A percentile compares a stretch with the other conserved stretches of the same genome.
Conservation (phyloP, 2,888 invertebrate genomes). For the Polyommatus icarus region DNA sequence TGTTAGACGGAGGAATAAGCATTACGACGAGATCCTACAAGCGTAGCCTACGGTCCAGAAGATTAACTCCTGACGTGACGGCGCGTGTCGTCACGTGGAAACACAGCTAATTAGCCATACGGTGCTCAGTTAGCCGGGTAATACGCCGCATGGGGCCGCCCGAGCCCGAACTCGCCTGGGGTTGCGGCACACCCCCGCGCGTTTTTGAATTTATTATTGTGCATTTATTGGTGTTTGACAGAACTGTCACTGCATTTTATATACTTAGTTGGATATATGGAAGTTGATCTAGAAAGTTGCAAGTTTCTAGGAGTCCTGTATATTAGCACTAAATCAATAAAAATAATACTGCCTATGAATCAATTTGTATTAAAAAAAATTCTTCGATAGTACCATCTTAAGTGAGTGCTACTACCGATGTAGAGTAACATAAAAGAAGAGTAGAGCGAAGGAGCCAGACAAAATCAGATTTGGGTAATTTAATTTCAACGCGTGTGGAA, state of each 20-base stretch:
- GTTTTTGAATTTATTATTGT: background rate
- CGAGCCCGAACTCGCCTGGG: background rate
- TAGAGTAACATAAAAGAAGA: too few relatives aligned
- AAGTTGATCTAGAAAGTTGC: too few relatives aligned
- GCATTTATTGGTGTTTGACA: background rate
- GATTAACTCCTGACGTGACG: conserved; percentile 7
- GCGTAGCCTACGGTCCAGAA: background rate
- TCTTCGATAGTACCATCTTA: too few relatives aligned
- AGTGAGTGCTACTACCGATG: too few relatives aligned
- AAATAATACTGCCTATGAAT: too few relatives aligned
- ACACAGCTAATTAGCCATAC: conserved; percentile 36
- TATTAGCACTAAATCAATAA: too few relatives aligned
- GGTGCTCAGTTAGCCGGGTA: conserved; percentile 39
- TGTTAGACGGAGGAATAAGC: too few relatives aligned
- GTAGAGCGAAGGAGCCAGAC: too few relatives aligned
- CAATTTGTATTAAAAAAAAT: too few relatives aligned
- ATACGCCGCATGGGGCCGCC: conserved; percentile 34
- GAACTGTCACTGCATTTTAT: background rate
- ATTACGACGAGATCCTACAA: background rate
- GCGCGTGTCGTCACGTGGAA: conserved; percentile 34
- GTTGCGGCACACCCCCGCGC: background rate
- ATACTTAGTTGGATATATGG: too few relatives aligned
- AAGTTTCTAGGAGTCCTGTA: too few relatives aligned
- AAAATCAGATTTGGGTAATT: too few relatives aligned
- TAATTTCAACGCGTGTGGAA: background rate